Evolutionary conservation across 1,140 invertebrate genomes (phyloP).

Genomic region (Protaetia brevitarsis): DNA sequence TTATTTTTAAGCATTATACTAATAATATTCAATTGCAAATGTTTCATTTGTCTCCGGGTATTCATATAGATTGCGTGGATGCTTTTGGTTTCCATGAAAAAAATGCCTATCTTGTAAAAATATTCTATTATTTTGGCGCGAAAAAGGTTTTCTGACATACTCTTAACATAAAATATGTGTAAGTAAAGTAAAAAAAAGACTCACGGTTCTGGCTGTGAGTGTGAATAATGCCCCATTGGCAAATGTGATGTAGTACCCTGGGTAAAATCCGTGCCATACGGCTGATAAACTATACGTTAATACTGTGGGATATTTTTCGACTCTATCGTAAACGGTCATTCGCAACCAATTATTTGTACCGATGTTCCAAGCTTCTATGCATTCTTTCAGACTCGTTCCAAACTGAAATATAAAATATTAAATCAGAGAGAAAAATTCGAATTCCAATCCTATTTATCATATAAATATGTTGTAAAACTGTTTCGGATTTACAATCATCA

Average conservation of each 20-base stretch:
- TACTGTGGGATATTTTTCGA: slow-evolving; percentile 59
- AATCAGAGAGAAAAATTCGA: no score
- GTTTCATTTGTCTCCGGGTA: no score
- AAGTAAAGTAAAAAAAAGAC: slow-evolving; percentile 31
- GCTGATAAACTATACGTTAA: slow-evolving; percentile 86
- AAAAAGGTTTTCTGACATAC: no score
- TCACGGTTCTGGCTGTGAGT: slow-evolving; percentile 73
- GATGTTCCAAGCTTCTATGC: slow-evolving; percentile 88
- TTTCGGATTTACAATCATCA: no score
- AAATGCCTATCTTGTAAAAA: no score
- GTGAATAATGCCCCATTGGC: slow-evolving; percentile 84
- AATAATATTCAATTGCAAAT: no score
- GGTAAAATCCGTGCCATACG: slow-evolving; percentile 96
- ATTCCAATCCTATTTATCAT: no score
- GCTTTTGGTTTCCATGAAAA: no score
- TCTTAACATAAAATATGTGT: background rate
- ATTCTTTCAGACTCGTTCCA: slow-evolving; percentile 72
- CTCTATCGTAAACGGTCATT: slow-evolving; percentile 80
- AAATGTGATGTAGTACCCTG: slow-evolving; percentile 96
- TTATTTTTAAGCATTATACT: no score
- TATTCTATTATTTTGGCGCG: no score
- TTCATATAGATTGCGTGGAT: no score
- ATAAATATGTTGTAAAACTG: no score
- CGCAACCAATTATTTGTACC: slow-evolving; percentile 91
- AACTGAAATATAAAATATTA: slow-evolving; percentile 53